Evolutionary conservation across 1,140 invertebrate species (phyloP).

Genomic region (Megathymus violae): DNA sequence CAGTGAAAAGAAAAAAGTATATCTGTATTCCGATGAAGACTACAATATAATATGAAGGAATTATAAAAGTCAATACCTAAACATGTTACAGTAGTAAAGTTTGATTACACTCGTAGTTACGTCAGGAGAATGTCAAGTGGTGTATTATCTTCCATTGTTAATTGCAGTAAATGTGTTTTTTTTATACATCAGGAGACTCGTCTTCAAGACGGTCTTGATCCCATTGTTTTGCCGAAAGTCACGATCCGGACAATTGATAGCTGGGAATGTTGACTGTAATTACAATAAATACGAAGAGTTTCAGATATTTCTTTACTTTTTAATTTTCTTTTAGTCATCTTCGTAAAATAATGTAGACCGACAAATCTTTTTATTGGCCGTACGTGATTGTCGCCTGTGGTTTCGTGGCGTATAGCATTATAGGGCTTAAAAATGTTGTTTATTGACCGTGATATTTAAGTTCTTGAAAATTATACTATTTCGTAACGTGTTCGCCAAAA

Average conservation of each 20-base stretch:
- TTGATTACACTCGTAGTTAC: slow-evolving; percentile 17
- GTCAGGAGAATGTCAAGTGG: slow-evolving; percentile 30
- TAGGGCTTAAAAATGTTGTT: slow-evolving; percentile 11
- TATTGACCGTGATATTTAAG: slow-evolving; percentile 3
- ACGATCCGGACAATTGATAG: slow-evolving; percentile 63
- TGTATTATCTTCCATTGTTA: slow-evolving; percentile 38
- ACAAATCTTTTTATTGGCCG: slow-evolving; percentile 17
- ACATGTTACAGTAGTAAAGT: slow-evolving; percentile 15
- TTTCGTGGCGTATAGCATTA: slow-evolving; percentile 7
- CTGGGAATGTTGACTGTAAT: slow-evolving; percentile 48
- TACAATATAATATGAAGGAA: no score
- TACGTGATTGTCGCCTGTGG: neutral
- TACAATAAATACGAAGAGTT: slow-evolving; percentile 53
- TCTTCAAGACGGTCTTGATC: slow-evolving; percentile 58
- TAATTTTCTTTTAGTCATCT: slow-evolving; percentile 32
- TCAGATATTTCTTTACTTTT: slow-evolving; percentile 42
- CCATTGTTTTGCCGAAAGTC: slow-evolving; percentile 76
- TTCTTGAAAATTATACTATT: neutral
- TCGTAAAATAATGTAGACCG: neutral
- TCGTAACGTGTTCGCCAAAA: no score
- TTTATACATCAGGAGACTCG: slow-evolving; percentile 26
- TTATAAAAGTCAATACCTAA: no score
- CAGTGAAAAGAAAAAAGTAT: no score
- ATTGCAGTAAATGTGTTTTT: slow-evolving; percentile 31
- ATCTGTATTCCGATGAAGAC: no score